Evolutionary conservation across 2,113 vertebrate genomes (phyloP).

Genomic region (Panurus biarmicus): DNA sequence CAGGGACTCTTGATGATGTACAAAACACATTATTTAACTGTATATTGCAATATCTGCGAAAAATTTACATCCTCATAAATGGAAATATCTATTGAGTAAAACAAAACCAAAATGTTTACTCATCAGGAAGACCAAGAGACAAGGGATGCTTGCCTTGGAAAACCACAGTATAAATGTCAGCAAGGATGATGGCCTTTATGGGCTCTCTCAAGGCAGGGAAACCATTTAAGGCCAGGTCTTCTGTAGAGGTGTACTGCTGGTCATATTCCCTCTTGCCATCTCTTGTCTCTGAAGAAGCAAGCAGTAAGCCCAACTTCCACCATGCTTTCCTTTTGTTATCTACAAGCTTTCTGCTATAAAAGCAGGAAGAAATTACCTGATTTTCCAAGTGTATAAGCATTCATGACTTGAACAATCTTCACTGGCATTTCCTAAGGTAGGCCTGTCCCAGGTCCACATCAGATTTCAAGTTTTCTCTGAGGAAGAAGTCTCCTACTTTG

Average conservation of each 20-base stretch:
- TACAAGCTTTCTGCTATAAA: background rate
- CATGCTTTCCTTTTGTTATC: background rate
- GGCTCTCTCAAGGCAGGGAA: background rate
- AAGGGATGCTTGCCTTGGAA: background rate
- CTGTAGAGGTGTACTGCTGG: background rate
- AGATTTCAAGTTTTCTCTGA: background rate
- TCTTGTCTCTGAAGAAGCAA: background rate
- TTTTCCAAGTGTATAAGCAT: background rate
- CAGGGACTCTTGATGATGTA: background rate
- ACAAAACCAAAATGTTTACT: background rate
- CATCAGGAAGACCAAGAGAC: background rate
- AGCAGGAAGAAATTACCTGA: background rate
- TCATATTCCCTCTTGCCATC: background rate
- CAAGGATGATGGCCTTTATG: background rate
- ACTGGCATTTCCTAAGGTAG: background rate
- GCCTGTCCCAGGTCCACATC: background rate
- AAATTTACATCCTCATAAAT: background rate
- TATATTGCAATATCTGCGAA: background rate
- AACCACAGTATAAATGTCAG: background rate
- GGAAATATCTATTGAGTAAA: background rate
- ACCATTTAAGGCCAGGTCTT: accelerated
- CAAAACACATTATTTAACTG: background rate
- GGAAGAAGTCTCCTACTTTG: background rate
- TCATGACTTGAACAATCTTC: background rate
- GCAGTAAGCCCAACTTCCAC: accelerated